phyloP scores from a whole-genome alignment of 2,888 invertebrate genomes.

The Frankliniella intonsa region DNA sequence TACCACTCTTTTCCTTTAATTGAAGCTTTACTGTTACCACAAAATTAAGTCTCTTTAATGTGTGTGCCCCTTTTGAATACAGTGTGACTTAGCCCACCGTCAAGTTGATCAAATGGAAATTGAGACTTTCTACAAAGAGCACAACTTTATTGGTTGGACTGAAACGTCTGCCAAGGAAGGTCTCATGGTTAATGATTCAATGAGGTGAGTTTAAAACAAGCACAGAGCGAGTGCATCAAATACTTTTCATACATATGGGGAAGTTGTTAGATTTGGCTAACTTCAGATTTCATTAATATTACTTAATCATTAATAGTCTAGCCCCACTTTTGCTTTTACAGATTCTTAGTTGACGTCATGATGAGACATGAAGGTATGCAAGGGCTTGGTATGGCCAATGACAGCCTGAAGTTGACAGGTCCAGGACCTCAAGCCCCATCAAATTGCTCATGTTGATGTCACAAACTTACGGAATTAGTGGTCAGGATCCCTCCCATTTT shows the following conservation, averaged over 20 bases:
- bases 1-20: neutral
- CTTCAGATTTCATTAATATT: too few relatives aligned
- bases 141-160: slow-evolving; percentile 55
- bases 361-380: slow-evolving; percentile 43
- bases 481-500: neutral
- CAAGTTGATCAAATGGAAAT: slow-evolving; percentile 53
- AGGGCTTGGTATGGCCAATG: slow-evolving; percentile 33
- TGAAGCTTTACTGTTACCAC: neutral
- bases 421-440: slow-evolving; percentile 32
- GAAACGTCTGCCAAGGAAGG: slow-evolving; percentile 58
- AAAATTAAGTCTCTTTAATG: slow-evolving; percentile 11
- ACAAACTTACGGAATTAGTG: neutral
- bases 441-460: slow-evolving; percentile 35
- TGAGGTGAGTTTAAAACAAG: slow-evolving; percentile 46
- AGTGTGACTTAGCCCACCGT: slow-evolving; percentile 53
- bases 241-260: neutral
- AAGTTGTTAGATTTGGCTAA: neutral
- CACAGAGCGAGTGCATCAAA: neutral
- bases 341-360: slow-evolving; percentile 47
- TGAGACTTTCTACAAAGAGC: slow-evolving; percentile 53
- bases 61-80: slow-evolving; percentile 29
- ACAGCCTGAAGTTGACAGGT: slow-evolving; percentile 36
- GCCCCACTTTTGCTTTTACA: slow-evolving; percentile 37
- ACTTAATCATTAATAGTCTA: too few relatives aligned
- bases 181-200: slow-evolving; percentile 54